A percentile compares a stretch with the other conserved stretches of the same genome.
Evolutionary conservation across 1,140 invertebrate genomes (phyloP).

Genomic region (Rhagoletis zephyria): DNA sequence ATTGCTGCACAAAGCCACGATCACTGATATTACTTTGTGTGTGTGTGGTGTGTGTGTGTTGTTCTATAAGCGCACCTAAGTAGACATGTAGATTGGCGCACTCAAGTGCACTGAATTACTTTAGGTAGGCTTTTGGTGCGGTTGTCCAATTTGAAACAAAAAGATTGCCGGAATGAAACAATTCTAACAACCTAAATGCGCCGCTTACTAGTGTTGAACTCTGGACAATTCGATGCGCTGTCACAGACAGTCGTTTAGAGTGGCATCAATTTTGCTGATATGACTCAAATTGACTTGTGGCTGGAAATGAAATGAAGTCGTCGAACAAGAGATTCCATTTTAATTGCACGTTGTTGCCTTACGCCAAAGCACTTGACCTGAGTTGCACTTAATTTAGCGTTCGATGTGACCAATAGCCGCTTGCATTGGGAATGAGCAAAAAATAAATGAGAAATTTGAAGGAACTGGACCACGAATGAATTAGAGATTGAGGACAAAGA

Average conservation of each 20-base stretch:
- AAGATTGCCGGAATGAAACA: neutral
- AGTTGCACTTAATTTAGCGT: neutral
- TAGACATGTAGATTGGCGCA: neutral
- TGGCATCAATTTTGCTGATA: conserved; percentile 7
- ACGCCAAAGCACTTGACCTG: neutral
- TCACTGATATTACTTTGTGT: neutral
- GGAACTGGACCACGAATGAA: too few relatives aligned
- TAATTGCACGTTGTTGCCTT: conserved; percentile 16
- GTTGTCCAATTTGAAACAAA: neutral
- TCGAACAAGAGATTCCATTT: conserved; percentile 24
- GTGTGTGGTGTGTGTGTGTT: neutral
- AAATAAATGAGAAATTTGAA: too few relatives aligned
- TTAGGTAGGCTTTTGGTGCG: neutral
- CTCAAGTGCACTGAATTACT: neutral
- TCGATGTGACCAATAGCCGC: neutral
- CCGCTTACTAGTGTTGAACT: neutral
- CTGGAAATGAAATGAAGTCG: conserved; percentile 10
- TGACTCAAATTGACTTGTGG: neutral
- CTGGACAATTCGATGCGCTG: neutral
- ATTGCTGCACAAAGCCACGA: conserved; percentile 18
- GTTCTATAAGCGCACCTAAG: neutral
- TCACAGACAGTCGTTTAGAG: neutral
- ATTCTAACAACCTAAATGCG: neutral
- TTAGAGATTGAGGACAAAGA: too few relatives aligned
- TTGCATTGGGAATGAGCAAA: neutral